phyloP scores from a whole-genome alignment of 2,113 vertebrate genomes.

The Bufo bufo region DNA sequence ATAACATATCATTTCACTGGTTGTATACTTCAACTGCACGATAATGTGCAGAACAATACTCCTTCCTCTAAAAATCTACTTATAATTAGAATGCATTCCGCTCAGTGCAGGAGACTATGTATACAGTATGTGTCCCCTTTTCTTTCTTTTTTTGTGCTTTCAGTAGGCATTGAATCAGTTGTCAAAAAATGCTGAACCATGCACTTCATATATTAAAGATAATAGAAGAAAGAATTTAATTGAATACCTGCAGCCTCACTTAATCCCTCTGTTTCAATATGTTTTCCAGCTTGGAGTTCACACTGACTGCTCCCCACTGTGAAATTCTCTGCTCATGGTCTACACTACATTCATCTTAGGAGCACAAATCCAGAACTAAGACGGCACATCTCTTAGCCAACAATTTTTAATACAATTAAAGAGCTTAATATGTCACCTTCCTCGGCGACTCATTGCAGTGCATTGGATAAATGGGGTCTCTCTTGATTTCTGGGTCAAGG shows the following conservation, averaged over 20 bases:
- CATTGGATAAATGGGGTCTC: conserved; percentile 5
- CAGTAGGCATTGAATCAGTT: conserved; percentile 25
- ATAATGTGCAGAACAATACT: no score
- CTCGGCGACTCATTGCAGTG: background rate
- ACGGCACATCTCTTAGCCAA: conserved; percentile 11
- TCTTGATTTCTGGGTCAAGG: conserved; percentile 9
- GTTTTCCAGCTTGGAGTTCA: conserved; percentile 45
- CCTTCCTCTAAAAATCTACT: no score
- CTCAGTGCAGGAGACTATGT: background rate
- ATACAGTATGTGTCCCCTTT: background rate
- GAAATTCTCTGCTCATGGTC: conserved; percentile 24
- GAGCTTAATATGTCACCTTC: conserved; percentile 29
- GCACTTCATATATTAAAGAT: conserved; percentile 47
- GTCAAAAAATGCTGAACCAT: conserved; percentile 50
- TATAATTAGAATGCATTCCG: background rate
- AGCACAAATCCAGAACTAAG: conserved; percentile 25
- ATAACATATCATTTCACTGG: no score
- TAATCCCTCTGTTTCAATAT: conserved; percentile 45
- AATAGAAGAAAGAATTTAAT: conserved; percentile 42
- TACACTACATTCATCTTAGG: conserved; percentile 41
- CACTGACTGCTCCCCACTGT: conserved; percentile 39
- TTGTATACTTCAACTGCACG: no score
- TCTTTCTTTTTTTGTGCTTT: background rate
- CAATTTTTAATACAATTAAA: conserved; percentile 42
- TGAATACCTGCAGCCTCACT: conserved; percentile 48